Evolutionary conservation across 2,888 invertebrate species (phyloP), one percentile per base, ranked within the genome.

Genomic region (Protodeltote pygarga): DNA sequence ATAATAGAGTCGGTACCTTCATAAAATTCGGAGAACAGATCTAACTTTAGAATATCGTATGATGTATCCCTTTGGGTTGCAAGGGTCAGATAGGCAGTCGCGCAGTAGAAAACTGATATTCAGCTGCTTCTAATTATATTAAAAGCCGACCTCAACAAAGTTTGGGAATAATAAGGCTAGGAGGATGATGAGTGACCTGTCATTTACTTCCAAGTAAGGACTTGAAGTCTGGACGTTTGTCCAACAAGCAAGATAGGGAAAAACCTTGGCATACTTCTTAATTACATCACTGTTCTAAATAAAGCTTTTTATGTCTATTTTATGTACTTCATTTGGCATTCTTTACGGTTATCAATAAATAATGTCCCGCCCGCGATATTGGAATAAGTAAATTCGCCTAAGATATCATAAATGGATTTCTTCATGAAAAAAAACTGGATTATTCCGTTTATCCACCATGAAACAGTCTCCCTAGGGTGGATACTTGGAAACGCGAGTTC

Each of bases 251-350:
- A 38, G 33, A 34, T 60, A 31, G 25, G 46, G 17, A 3, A 33
- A 29, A 39, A 28, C 58, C 55, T 59, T 54, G 62, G 48, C 62
- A 61, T 25, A 37, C 38, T 54, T 58, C 31, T 32, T 13, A 61
- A 53, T 53, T 34, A 39, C 27, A 42, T 24, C 25, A 21, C 10
- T 38, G 28, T 27, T 55, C 39, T 40, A 37, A 51, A 47, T 44
- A 47, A 40, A 62, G 13, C 28, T 16, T 44, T n/a, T 47, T 47
- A 44, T 45, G 37, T 42, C 40, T 44, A 15, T 38, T 52, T 23
- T 53, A 53, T 37, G 24, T 28, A 34, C 27, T 38, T 9, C 9
- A 8, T 58, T 48, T 15, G 25, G 8, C 39, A 37, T 15, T 23
- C 2, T 31, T 14, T 23, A 21, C 15, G 29, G 33, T 37, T 35